phyloP scores from a whole-genome alignment of 2,888 invertebrate genomes.

The Caenorhabditis plicata region DNA sequence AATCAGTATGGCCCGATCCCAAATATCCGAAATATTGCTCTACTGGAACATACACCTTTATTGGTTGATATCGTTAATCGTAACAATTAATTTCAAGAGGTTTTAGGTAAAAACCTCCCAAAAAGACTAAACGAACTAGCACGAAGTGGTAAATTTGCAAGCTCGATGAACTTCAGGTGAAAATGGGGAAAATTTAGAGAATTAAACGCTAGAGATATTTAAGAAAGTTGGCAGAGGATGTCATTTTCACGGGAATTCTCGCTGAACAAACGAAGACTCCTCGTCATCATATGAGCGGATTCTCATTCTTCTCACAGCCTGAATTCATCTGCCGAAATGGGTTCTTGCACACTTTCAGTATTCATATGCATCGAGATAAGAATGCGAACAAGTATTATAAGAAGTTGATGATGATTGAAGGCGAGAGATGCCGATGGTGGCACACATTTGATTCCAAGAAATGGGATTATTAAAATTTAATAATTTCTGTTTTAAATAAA shows the following conservation, averaged over 20 bases:
- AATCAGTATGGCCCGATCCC: constrained; percentile 20
- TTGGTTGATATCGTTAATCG: constrained; percentile 13
- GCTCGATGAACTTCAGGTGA: constrained; percentile 34
- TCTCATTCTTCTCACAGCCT: constrained; percentile 39
- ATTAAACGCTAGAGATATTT: not conserved
- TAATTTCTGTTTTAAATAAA: no score
- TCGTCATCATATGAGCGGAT: constrained; percentile 29
- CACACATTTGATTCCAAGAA: constrained; percentile 19
- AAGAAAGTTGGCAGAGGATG: constrained; percentile 44
- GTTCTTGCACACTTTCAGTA: constrained; percentile 30
- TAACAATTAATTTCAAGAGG: not conserved
- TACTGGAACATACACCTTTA: constrained; percentile 40
- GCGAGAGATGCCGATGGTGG: constrained; percentile 24
- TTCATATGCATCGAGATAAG: constrained; percentile 30
- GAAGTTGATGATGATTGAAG: constrained; percentile 30
- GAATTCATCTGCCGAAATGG: constrained; percentile 36
- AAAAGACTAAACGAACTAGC: constrained; percentile 23
- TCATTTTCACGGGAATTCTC: constrained; percentile 41
- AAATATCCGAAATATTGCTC: constrained; percentile 38
- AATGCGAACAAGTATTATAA: constrained; percentile 24
- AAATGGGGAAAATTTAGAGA: not conserved
- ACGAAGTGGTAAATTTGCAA: constrained; percentile 22
- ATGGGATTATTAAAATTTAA: no score
- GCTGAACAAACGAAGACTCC: constrained; percentile 30
- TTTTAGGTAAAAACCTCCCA: constrained; percentile 27